These are phyloP conservation scores for Sebastes baramenuke DNA, from an alignment of 2,797 vertebrate genomes.

Conservation along the genomic window DNA sequence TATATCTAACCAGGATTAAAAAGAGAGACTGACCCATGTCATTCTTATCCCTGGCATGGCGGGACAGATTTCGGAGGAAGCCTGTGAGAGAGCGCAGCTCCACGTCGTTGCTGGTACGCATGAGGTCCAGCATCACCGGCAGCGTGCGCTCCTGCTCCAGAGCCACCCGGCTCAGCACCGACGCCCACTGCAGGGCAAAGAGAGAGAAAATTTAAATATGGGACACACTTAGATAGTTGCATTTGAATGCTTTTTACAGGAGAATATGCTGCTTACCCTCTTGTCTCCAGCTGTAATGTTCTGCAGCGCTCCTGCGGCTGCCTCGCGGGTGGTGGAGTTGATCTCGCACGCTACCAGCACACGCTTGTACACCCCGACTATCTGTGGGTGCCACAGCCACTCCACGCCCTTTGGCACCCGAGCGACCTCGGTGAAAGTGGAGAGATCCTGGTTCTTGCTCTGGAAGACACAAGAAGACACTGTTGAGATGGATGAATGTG, in stretches of 20 bases:
- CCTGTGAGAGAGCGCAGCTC: conserved; percentile 92
- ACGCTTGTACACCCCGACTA: conserved; percentile 85
- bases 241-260: background rate
- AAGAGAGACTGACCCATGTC: conserved; percentile 87
- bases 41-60: conserved; percentile 88
- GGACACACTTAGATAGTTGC: background rate
- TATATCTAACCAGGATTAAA: background rate
- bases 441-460: conserved; percentile 80
- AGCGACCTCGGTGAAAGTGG: conserved; percentile 88
- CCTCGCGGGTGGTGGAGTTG: conserved; percentile 90
- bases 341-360: conserved; percentile 85
- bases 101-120: conserved; percentile 82
- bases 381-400: conserved; percentile 94
- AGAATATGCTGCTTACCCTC: conserved; percentile 79
- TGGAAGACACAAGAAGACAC: conserved; percentile 48
- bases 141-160: conserved; percentile 90
- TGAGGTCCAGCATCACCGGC: conserved; percentile 84
- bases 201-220: background rate
- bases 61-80: conserved; percentile 92
- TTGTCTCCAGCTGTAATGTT: conserved; percentile 95
- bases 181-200: conserved; percentile 86
- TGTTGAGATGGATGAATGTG: background rate
- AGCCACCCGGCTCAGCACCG: conserved; percentile 87
- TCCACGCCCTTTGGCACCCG: conserved; percentile 86
- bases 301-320: conserved; percentile 91